phyloP scores from a whole-genome alignment of 2,797 vertebrate genomes.

The Typhlichthys eigenmanni region DNA sequence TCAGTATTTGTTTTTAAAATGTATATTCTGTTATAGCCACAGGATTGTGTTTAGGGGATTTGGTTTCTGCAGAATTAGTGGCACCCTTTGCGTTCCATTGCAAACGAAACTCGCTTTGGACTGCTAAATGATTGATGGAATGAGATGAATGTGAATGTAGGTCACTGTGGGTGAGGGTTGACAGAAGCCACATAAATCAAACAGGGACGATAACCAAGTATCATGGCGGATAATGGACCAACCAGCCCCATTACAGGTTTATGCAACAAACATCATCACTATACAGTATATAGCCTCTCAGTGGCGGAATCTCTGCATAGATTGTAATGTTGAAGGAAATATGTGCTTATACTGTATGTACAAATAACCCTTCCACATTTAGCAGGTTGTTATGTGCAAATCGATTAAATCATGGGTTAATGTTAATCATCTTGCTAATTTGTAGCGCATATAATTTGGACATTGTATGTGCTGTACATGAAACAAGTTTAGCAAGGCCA shows the following conservation, averaged over 20 bases:
- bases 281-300: slow-evolving; percentile 40
- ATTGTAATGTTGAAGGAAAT: slow-evolving; percentile 38
- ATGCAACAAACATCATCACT: slow-evolving; percentile 39
- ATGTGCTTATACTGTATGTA: slow-evolving; percentile 12
- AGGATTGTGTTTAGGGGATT: slow-evolving; percentile 23
- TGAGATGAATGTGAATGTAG: slow-evolving; percentile 72
- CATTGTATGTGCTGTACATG: not conserved
- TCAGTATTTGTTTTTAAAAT: not conserved
- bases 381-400: not conserved
- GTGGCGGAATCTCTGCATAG: slow-evolving; percentile 12
- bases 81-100: slow-evolving; percentile 43
- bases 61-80: slow-evolving; percentile 50
- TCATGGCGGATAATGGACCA: slow-evolving; percentile 63
- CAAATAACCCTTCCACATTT: slow-evolving; percentile 9
- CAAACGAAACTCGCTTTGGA: slow-evolving; percentile 69
- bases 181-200: slow-evolving; percentile 66
- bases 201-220: slow-evolving; percentile 62
- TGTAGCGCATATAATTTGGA: too few species aligned
- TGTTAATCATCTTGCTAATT: slow-evolving; percentile 5
- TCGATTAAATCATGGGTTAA: not conserved
- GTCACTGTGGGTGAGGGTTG: slow-evolving; percentile 70
- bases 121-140: slow-evolving; percentile 72
- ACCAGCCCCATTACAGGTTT: slow-evolving; percentile 57
- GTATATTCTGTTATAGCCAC: slow-evolving; percentile 29
- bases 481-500: not conserved